Evolutionary conservation across 2,113 vertebrate species (phyloP), one percentile per base, ranked within the genome.

Genomic region (Embiotoca jacksoni): DNA sequence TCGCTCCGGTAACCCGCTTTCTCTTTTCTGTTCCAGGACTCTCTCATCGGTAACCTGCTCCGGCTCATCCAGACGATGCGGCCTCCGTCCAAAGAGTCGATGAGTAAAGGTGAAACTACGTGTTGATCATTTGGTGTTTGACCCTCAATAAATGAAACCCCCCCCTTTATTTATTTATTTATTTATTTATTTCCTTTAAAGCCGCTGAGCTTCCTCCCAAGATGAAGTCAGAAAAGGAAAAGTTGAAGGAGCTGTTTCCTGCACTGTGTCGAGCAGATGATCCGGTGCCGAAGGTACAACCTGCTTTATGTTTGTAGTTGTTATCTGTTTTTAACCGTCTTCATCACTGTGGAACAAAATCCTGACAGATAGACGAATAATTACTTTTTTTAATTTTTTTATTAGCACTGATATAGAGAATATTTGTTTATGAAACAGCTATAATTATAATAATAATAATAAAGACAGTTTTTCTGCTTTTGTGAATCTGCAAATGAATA

Each of bases 41-140:
- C 98, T 1, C 98, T 99, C 59, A 78, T 98, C 30, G 92, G 97
- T 65, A 99, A 99, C 72, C 87, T 99, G 83, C 89, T 99, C 0
- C 95, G 98, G 32, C 97, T 99, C 74, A 99, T 99, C 60, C 98
- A 99, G 86, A 99, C 98, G 0, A 99, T 99, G 98, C 94, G 97
- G 5, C 97, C 97, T 35, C 96, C 97, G 14, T 53, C 95, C 1
- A 97, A 97, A 32, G 81, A 94, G 1, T 95, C 96, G 1, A 84
- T 91, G 0, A 96, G 94, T 86, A 97, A 96, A 96, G 94, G 7
- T 6, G 10, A 5, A 13, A 3, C 50, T 8, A 52, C n/a, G 6
- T 46, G 44, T 46, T 46, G 44, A 11, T 46, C 11, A 7, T 46
- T 46, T 11, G 11, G 6, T 6, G 23, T 23, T 23, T 23, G 23